Evolutionary conservation across 2,888 invertebrate species (phyloP).

Genomic region (Micoletzkya japonica): DNA sequence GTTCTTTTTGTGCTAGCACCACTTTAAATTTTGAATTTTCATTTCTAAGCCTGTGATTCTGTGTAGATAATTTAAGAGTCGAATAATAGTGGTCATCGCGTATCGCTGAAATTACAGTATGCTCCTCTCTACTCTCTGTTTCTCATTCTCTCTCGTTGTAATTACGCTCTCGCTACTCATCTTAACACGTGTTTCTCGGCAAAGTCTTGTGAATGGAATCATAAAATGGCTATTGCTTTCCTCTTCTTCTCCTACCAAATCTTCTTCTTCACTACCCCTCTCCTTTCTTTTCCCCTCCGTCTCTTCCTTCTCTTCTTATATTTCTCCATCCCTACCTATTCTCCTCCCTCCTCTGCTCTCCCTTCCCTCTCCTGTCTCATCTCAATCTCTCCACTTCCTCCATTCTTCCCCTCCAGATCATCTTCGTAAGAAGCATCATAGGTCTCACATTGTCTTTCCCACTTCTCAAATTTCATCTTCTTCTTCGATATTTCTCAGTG

Average conservation of each 20-base stretch:
- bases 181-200: background rate
- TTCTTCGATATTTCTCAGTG: conserved; percentile 7
- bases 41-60: too few relatives aligned
- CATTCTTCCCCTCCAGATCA: background rate
- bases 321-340: background rate
- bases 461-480: conserved; percentile 7
- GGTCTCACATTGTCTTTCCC: background rate
- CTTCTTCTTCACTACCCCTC: conserved; percentile 5
- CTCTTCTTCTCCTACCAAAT: background rate
- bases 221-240: background rate
- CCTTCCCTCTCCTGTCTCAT: background rate
- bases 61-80: too few relatives aligned
- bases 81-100: too few relatives aligned
- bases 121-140: conserved; percentile 3
- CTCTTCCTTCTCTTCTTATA: conserved; percentile 6
- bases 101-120: too few relatives aligned
- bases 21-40: too few relatives aligned
- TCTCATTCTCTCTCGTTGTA: too few relatives aligned
- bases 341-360: background rate
- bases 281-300: conserved; percentile 9
- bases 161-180: conserved; percentile 7
- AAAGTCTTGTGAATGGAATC: background rate
- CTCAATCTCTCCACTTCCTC: background rate
- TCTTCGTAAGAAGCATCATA: background rate
- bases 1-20: too few relatives aligned